Conservation (phyloP, 2,888 invertebrate species). For the Sthenelais limicola region DNA sequence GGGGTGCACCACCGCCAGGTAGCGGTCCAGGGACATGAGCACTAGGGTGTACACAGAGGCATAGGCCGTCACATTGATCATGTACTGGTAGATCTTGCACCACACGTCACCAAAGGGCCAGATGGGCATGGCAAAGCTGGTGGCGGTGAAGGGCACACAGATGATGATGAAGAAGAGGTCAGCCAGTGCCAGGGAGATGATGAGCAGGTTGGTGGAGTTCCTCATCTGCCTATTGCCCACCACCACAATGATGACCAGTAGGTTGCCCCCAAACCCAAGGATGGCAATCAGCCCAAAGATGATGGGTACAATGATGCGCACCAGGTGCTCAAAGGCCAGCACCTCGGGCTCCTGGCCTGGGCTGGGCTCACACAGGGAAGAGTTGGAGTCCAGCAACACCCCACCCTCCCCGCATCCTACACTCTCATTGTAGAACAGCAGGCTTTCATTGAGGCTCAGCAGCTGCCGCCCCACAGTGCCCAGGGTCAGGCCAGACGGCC, state of each 20-base stretch:
- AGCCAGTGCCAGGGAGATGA: conserved; percentile 90
- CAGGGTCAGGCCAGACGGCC: too few species aligned
- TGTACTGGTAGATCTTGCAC: conserved; percentile 92
- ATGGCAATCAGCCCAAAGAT: conserved; percentile 89
- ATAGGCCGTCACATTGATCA: conserved; percentile 92
- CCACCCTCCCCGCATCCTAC: conserved; percentile 25
- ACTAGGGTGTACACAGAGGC: conserved; percentile 94
- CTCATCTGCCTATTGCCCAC: conserved; percentile 92
- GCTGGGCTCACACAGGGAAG: conserved; percentile 4
- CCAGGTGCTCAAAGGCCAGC: conserved; percentile 33
- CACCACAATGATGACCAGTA: conserved; percentile 89
- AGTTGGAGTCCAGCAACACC: background rate
- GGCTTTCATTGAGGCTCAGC: too few species aligned
- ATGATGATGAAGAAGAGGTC: conserved; percentile 93
- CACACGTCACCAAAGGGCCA: conserved; percentile 94
- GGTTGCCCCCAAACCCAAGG: conserved; percentile 91
- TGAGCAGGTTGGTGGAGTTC: conserved; percentile 92
- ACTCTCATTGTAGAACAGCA: too few species aligned
- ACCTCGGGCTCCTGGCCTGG: conserved; percentile 5
- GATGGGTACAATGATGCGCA: conserved; percentile 72
- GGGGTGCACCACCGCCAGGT: conserved; percentile 94
- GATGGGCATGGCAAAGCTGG: conserved; percentile 86
- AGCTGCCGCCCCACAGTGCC: too few species aligned
- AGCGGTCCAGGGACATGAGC: conserved; percentile 91
- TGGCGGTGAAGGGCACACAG: conserved; percentile 94